Percentiles rank a stretch among this genome's conserved stretches.
phyloP scores from a whole-genome alignment of 1,140 invertebrate species.

The Trinorchestia longiramus region DNA sequence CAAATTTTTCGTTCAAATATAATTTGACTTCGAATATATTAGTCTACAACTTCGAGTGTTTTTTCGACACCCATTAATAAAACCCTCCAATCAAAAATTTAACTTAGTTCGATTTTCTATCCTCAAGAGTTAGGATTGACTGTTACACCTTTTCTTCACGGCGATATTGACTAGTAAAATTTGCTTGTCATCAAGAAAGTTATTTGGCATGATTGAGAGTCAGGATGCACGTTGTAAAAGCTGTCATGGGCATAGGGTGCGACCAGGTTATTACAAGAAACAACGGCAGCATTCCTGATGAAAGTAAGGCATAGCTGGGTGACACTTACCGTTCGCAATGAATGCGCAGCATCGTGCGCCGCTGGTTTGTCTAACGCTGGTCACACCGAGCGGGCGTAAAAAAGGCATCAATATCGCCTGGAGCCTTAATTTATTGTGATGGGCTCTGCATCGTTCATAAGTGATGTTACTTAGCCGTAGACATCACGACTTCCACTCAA shows the following conservation, averaged over 20 bases:
- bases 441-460: background rate
- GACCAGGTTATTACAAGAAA: constrained; percentile 33
- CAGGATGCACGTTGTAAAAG: background rate
- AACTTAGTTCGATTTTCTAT: background rate
- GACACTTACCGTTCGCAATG: background rate
- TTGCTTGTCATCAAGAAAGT: background rate
- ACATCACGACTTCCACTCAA: background rate
- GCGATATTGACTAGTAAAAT: background rate
- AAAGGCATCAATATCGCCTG: background rate
- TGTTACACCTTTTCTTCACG: background rate
- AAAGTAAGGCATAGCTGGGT: constrained; percentile 13
- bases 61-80: background rate
- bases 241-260: background rate
- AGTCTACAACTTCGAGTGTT: background rate
- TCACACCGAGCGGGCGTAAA: background rate
- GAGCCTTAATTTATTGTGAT: background rate
- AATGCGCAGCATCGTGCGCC: background rate
- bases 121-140: background rate
- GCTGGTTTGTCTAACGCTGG: background rate
- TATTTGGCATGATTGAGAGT: background rate
- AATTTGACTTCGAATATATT: background rate
- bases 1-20: background rate
- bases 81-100: background rate
- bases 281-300: constrained; percentile 14
- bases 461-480: background rate